phyloP scores from a whole-genome alignment of 2,797 vertebrate species.

The Syngnathus rostellatus region DNA sequence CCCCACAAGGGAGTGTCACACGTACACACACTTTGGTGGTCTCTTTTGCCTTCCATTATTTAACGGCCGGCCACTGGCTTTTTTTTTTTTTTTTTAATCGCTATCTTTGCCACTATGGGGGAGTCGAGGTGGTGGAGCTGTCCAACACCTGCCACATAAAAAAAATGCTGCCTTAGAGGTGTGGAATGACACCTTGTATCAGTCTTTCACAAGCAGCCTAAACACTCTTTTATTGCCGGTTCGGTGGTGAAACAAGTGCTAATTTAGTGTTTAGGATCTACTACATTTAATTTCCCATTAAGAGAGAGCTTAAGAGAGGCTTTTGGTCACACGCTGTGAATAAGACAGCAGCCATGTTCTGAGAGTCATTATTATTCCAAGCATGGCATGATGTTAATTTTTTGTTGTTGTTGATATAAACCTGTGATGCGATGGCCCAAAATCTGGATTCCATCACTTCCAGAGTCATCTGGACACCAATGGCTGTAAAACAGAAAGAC shows the following conservation, averaged over 20 bases:
- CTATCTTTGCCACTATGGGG: conserved; percentile 44
- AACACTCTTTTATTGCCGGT: background rate
- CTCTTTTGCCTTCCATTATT: conserved; percentile 46
- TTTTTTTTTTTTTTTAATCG: conserved; percentile 57
- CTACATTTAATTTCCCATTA: background rate
- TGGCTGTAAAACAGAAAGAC: conserved; percentile 37
- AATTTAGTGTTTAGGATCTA: background rate
- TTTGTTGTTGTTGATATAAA: conserved; percentile 15
- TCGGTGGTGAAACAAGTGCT: background rate
- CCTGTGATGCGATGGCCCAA: conserved; percentile 48
- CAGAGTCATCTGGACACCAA: conserved; percentile 59
- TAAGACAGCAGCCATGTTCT: background rate
- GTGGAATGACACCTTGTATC: conserved; percentile 3
- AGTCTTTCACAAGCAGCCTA: background rate
- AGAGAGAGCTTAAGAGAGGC: background rate
- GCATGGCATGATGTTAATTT: background rate
- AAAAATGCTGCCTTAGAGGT: background rate
- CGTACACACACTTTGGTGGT: conserved; percentile 11
- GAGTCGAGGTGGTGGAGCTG: conserved; percentile 4
- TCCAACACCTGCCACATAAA: background rate
- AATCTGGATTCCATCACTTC: conserved; percentile 52
- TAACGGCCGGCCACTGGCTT: conserved; percentile 32
- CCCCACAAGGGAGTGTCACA: background rate
- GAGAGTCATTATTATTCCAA: background rate
- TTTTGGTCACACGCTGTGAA: background rate